Conservation (phyloP, 2,113 vertebrate genomes). For the Eolophus roseicapilla region DNA sequence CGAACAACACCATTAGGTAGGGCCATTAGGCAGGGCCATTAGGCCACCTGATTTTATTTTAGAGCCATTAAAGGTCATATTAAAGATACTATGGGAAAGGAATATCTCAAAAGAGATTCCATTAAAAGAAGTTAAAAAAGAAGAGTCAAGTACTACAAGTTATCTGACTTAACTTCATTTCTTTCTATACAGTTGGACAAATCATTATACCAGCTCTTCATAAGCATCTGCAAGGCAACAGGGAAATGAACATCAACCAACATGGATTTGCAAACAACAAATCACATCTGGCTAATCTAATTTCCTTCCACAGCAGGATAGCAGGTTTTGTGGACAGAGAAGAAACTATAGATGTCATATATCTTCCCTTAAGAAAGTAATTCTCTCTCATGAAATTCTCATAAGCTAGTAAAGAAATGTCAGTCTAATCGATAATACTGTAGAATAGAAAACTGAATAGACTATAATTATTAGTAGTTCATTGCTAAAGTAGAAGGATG, state of each 20-base stretch:
- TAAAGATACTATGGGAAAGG: background rate
- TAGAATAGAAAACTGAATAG: background rate
- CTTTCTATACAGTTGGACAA: background rate
- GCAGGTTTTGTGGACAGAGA: background rate
- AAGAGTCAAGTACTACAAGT: background rate
- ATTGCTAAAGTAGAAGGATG: background rate
- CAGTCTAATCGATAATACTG: background rate
- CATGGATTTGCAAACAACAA: background rate
- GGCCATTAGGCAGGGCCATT: background rate
- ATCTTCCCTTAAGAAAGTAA: background rate
- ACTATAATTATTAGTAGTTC: background rate
- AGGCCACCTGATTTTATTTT: background rate
- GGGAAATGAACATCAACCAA: background rate
- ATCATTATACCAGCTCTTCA: background rate
- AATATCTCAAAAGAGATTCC: background rate
- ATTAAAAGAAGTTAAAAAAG: background rate
- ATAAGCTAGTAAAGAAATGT: background rate
- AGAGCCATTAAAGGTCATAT: background rate
- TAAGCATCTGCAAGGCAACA: background rate
- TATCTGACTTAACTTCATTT: background rate
- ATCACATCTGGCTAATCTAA: background rate
- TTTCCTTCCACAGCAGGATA: constrained; percentile 3
- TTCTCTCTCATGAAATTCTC: background rate
- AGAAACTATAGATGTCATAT: background rate
- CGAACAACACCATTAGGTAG: background rate